Conservation (phyloP, 2,797 vertebrate genomes). For the Micromesistius poutassou region DNA sequence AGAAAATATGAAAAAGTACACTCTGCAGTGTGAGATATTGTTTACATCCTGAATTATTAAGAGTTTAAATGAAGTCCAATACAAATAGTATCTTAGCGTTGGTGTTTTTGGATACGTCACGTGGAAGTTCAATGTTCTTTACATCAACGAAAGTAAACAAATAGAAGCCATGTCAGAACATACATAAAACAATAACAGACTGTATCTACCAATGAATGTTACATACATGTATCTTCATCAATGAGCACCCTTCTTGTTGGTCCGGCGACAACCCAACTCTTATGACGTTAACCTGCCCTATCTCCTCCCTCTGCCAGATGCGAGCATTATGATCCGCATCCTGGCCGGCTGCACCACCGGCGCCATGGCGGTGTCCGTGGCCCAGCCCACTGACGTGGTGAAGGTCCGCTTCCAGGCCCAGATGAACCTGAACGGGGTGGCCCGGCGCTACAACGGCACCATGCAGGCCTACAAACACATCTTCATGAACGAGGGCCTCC, state of each 20-base stretch:
- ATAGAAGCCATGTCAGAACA: background rate
- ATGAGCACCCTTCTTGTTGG: background rate
- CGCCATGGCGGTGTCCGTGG: slow-evolving; percentile 80
- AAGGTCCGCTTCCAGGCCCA: slow-evolving; percentile 88
- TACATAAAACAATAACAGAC: background rate
- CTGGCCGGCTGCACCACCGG: slow-evolving; percentile 83
- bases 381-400: slow-evolving; percentile 86
- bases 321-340: slow-evolving; percentile 72
- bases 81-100: background rate
- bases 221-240: background rate
- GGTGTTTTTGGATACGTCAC: background rate
- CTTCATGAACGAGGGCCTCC: slow-evolving; percentile 79
- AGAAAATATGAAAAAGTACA: no score
- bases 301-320: slow-evolving; percentile 54
- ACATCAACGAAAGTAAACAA: background rate
- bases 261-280: no score
- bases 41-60: no score
- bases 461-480: slow-evolving; percentile 85
- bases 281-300: no score
- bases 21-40: no score
- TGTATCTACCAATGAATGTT: background rate
- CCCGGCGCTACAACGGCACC: slow-evolving; percentile 81
- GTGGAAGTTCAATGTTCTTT: background rate
- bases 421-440: slow-evolving; percentile 74
- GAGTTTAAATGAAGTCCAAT: background rate